These are phyloP conservation scores for Okapia johnstoni DNA, from an alignment of 2,113 vertebrate genomes.

Conservation along the genomic window DNA sequence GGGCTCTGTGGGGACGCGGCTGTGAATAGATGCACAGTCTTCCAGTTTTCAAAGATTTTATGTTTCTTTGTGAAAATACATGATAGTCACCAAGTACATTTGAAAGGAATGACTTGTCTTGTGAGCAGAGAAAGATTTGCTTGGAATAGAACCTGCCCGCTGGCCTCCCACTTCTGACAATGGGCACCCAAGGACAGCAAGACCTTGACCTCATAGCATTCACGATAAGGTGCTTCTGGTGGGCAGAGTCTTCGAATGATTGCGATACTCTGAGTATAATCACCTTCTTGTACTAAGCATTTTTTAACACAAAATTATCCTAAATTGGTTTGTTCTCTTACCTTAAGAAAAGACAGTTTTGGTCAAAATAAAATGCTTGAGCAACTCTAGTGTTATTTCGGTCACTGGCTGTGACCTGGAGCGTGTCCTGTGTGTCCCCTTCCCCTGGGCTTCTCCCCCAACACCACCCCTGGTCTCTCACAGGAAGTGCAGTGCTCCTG, in stretches of 20 bases:
- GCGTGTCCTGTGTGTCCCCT: fast-evolving
- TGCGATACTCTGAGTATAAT: background rate
- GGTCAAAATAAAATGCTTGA: background rate
- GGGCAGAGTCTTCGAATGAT: background rate
- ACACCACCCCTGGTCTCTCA: fast-evolving
- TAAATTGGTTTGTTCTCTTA: background rate
- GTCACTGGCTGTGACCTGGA: background rate
- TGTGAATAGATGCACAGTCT: conserved; percentile 33
- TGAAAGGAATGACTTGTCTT: background rate
- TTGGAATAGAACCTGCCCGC: background rate
- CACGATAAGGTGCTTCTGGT: background rate
- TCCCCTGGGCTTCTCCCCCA: fast-evolving
- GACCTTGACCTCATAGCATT: fast-evolving
- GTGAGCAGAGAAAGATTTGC: background rate
- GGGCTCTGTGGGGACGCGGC: background rate
- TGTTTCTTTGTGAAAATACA: background rate
- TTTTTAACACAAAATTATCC: background rate
- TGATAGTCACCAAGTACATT: background rate
- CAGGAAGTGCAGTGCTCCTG: fast-evolving
- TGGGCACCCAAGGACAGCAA: background rate
- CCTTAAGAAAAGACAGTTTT: background rate
- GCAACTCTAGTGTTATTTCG: no score
- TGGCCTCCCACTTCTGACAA: background rate
- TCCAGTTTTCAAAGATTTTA: conserved; percentile 5
- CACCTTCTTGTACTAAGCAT: background rate